phyloP scores from a whole-genome alignment of 2,113 vertebrate genomes.

The Brachyistius frenatus region DNA sequence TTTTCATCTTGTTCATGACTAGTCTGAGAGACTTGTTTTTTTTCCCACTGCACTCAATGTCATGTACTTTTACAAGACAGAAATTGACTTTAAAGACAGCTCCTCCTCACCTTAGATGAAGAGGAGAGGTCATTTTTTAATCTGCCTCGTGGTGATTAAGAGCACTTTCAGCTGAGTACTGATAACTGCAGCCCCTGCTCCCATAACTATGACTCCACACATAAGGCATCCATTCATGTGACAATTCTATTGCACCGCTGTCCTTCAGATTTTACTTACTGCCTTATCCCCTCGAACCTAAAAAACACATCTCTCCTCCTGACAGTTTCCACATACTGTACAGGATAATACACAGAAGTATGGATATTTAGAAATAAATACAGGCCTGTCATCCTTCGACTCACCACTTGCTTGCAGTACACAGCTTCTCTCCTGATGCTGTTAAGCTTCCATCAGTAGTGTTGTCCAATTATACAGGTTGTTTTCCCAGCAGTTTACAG shows the following conservation, averaged over 20 bases:
- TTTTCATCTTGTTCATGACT: not conserved
- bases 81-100: constrained; percentile 36
- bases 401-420: constrained; percentile 25
- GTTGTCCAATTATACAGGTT: constrained; percentile 29
- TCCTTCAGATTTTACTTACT: constrained; percentile 31
- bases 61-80: constrained; percentile 42
- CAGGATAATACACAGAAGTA: constrained; percentile 50
- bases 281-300: constrained; percentile 12
- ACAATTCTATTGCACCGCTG: constrained; percentile 55
- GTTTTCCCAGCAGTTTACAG: constrained; percentile 45
- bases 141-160: constrained; percentile 47
- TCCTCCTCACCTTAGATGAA: constrained; percentile 39
- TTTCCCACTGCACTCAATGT: constrained; percentile 3
- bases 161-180: constrained; percentile 41
- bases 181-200: constrained; percentile 41
- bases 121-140: constrained; percentile 38
- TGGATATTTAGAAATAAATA: constrained; percentile 57
- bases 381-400: constrained; percentile 55
- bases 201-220: constrained; percentile 50
- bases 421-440: constrained; percentile 23
- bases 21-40: not conserved
- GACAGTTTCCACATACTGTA: constrained; percentile 50
- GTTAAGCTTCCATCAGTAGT: constrained; percentile 38
- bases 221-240: constrained; percentile 75
- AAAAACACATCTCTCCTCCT: constrained; percentile 33